phyloP scores from a whole-genome alignment of 2,113 vertebrate genomes.

The Aviceda subcristata region DNA sequence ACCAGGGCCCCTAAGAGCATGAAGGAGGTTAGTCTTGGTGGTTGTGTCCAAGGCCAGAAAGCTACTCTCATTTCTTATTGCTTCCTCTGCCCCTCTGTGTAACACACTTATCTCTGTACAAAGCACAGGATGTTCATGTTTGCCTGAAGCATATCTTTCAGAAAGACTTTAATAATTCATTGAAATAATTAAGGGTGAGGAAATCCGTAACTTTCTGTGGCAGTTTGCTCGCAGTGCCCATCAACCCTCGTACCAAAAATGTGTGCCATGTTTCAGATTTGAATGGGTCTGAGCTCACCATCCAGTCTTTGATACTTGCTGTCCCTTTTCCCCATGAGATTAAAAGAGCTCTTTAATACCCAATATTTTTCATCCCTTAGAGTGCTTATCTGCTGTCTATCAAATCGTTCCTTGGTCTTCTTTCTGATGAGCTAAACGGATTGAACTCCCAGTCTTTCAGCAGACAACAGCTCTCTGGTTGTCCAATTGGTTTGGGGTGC shows the following conservation, averaged over 20 bases:
- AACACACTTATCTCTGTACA: background rate
- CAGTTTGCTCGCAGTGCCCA: background rate
- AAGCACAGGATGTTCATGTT: background rate
- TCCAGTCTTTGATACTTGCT: background rate
- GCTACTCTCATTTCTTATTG: background rate
- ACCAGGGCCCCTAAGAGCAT: background rate
- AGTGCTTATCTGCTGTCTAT: background rate
- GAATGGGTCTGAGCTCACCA: background rate
- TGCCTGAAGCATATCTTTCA: conserved; percentile 29
- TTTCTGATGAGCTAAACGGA: background rate
- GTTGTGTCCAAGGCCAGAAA: background rate
- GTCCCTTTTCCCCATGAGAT: background rate
- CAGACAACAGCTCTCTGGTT: background rate
- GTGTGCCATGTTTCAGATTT: background rate
- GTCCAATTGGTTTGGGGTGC: background rate
- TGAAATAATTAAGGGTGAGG: conserved; percentile 18
- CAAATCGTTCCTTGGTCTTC: background rate
- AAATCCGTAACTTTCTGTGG: conserved; percentile 11
- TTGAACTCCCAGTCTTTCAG: background rate
- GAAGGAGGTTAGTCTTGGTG: background rate
- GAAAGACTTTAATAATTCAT: conserved; percentile 34
- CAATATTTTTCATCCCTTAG: background rate
- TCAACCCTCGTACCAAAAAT: background rate
- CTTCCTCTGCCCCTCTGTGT: background rate
- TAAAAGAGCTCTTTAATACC: background rate